These are phyloP conservation scores for Callyntrura guangdongensis DNA, from an alignment of 2,888 invertebrate genomes.

Conservation along the genomic window DNA sequence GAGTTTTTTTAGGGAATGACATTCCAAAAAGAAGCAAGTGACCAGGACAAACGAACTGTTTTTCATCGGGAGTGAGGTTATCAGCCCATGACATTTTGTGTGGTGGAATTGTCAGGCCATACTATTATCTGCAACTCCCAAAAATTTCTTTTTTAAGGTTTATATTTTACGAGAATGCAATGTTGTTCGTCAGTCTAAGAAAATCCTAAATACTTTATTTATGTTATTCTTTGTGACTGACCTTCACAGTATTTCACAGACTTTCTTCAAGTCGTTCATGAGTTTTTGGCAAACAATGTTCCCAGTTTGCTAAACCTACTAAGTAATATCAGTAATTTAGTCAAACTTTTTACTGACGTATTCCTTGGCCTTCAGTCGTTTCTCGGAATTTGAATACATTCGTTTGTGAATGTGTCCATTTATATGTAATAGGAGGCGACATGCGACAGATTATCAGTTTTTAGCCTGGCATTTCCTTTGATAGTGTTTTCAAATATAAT, in stretches of 20 bases:
- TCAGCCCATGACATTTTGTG: constrained; percentile 27
- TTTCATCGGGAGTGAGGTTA: constrained; percentile 42
- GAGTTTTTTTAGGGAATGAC: constrained; percentile 26
- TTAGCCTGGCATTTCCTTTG: not conserved
- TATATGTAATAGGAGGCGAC: not conserved
- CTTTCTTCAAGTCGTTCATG: no score
- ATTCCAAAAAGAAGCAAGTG: constrained; percentile 29
- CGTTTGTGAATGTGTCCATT: constrained; percentile 7
- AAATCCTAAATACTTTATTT: no score
- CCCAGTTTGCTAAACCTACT: no score
- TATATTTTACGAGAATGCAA: not conserved
- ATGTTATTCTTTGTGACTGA: not conserved
- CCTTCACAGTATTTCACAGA: not conserved
- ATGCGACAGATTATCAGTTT: constrained; percentile 16
- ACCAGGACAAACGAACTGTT: constrained; percentile 13
- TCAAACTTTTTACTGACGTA: no score
- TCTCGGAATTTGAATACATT: not conserved
- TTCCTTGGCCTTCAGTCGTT: no score
- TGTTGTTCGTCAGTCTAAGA: not conserved
- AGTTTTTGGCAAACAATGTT: no score
- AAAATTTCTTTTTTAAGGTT: constrained; percentile 10
- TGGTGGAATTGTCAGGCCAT: constrained; percentile 72
- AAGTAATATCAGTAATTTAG: no score
- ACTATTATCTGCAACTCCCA: constrained; percentile 53
- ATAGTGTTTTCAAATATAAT: not conserved